Evolutionary conservation across 2,888 invertebrate species (phyloP), one percentile per base, ranked within the genome.

Genomic region (Bellardia bayeri): DNA sequence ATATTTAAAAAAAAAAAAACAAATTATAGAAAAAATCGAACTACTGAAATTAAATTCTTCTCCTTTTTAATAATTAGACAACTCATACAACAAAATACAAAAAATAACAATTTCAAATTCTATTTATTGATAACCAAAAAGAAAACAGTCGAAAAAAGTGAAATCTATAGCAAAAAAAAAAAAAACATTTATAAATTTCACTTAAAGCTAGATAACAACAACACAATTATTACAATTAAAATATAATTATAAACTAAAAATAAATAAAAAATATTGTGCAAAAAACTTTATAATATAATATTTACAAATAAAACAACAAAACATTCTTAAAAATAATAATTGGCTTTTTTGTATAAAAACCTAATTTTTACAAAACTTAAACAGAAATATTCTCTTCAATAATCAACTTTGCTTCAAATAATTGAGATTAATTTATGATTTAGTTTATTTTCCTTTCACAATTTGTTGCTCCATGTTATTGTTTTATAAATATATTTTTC

Each of bases 181-280:
- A 11, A 58, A 30, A 13, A 23, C 23, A 23, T 23, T 23, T 23
- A 82, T 63, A 76, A 37, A 69, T 75, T 85, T 76, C 49, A 72
- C 71, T 82, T 30, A 11, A 66, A 71, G 33, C 85, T 69, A 45
- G 14, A 78, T 66, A 37, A 56, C 54, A 37, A 56, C 54, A 84
- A 64, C 72, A 84, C 76, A 84, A 87, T 84, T 83, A 78, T 87
- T 81, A 81, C 61, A 81, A 78, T 61, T 78, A 78, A 76, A 75
- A 56, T 61, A 76, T 68, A 86, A 76, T 68, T 86, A 75, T 66
- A 72, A 78, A 80, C n/a, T 30, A 40, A 64, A 66, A 58, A 58
- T 58, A 66, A 49, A 54, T 58, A 76, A 37, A 82, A 80, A 74
- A 76, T 72, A 76, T 68, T 87, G 71, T 81, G 61, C 13, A 87